These are phyloP conservation scores for Delphinus delphis DNA, from an alignment of 2,113 vertebrate genomes.

Conservation along the genomic window DNA sequence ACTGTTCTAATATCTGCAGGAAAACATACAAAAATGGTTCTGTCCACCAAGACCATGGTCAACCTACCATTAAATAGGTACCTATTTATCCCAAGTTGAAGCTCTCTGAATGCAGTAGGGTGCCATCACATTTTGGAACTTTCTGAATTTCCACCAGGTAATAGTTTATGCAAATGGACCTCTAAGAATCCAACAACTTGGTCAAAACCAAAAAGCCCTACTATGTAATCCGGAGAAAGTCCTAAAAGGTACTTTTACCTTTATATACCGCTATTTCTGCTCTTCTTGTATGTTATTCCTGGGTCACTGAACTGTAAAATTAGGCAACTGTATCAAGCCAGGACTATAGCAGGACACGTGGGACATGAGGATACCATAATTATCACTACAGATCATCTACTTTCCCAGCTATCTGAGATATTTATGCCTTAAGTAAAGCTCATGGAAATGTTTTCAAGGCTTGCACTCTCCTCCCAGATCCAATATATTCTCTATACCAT, in stretches of 20 bases:
- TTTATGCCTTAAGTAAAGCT: not conserved
- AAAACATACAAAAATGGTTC: not conserved
- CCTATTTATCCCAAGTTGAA: not conserved
- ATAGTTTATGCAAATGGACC: not conserved
- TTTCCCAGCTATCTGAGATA: not conserved
- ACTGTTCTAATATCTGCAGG: not conserved
- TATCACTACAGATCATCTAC: not conserved
- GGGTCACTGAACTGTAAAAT: not conserved
- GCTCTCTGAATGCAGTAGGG: not conserved
- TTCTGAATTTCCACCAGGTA: not conserved
- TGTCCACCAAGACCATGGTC: not conserved
- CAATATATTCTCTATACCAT: not conserved
- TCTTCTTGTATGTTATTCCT: not conserved
- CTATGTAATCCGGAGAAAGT: not conserved
- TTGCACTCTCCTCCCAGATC: not conserved
- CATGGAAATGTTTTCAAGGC: not conserved
- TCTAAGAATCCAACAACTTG: conserved; percentile 11
- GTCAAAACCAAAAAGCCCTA: not conserved
- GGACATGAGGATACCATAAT: not conserved
- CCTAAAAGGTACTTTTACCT: not conserved
- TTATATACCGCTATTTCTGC: not conserved
- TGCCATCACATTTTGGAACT: not conserved
- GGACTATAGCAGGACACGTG: not conserved
- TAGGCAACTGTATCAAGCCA: not conserved
- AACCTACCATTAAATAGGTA: not conserved